A percentile compares a stretch with the other conserved stretches of the same genome.
Evolutionary conservation across 2,888 invertebrate species (phyloP).

Genomic region (Hedychridium roseum): DNA sequence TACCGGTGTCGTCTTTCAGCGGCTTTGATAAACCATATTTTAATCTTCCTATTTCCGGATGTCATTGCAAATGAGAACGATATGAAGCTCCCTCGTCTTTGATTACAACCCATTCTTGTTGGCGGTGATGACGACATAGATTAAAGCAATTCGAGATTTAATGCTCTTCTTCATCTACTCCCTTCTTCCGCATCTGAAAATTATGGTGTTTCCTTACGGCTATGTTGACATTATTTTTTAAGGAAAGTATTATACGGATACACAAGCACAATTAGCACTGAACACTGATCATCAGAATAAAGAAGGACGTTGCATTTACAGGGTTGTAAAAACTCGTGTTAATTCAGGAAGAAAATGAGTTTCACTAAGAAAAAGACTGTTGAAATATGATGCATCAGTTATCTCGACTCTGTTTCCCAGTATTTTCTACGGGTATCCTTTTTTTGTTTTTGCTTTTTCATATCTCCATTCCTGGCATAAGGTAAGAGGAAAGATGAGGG

Average conservation of each 20-base stretch:
- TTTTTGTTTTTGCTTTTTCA: neutral
- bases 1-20: conserved; percentile 40
- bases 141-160: neutral
- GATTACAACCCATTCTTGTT: neutral
- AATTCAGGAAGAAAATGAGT: conserved; percentile 8
- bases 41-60: conserved; percentile 20
- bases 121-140: conserved; percentile 3
- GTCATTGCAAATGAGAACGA: conserved; percentile 10
- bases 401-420: neutral
- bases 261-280: conserved; percentile 4
- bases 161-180: neutral
- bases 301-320: neutral
- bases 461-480: neutral
- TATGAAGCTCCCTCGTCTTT: conserved; percentile 10
- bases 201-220: conserved; percentile 8
- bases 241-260: conserved; percentile 5
- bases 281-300: too few relatives aligned
- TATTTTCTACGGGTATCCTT: neutral
- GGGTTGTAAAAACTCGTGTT: neutral
- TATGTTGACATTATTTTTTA: conserved; percentile 8
- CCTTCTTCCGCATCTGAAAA: conserved; percentile 3
- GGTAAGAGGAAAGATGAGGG: conserved; percentile 10
- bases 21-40: conserved; percentile 42
- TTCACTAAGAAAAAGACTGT: too few relatives aligned
- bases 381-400: neutral